These are phyloP conservation scores for Drosophila gunungcola DNA, from an alignment of 1,140 invertebrate genomes.

Conservation along the genomic window DNA sequence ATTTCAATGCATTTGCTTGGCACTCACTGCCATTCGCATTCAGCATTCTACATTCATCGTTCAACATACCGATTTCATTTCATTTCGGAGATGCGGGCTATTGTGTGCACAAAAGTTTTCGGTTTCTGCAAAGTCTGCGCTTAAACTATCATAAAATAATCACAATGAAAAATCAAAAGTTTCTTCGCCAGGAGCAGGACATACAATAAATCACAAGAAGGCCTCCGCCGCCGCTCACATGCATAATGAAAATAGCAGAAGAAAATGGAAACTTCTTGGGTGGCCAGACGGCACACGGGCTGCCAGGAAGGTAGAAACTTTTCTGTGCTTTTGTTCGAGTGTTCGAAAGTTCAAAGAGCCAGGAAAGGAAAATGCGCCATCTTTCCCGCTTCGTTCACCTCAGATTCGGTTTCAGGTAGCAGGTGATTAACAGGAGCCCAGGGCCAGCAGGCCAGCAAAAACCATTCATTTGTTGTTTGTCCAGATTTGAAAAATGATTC, in stretches of 20 bases:
- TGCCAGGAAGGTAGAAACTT: slow-evolving; percentile 45
- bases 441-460: slow-evolving; percentile 13
- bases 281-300: background rate
- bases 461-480: slow-evolving; percentile 59
- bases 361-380: slow-evolving; percentile 15
- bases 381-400: background rate
- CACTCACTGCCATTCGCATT: slow-evolving; percentile 50
- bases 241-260: slow-evolving; percentile 54
- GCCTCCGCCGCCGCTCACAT: slow-evolving; percentile 41
- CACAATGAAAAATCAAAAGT: slow-evolving; percentile 78
- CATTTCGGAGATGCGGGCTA: slow-evolving; percentile 34
- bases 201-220: slow-evolving; percentile 67
- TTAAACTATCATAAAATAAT: slow-evolving; percentile 80
- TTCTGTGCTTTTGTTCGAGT: slow-evolving; percentile 62
- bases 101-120: slow-evolving; percentile 50
- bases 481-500: slow-evolving; percentile 65
- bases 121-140: slow-evolving; percentile 47
- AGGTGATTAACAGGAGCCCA: slow-evolving; percentile 50
- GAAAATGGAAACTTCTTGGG: slow-evolving; percentile 41
- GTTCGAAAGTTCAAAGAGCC: slow-evolving; percentile 68
- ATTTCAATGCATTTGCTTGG: slow-evolving; percentile 57
- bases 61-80: slow-evolving; percentile 32
- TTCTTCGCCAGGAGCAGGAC: slow-evolving; percentile 37
- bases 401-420: slow-evolving; percentile 27
- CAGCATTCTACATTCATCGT: slow-evolving; percentile 19